Base-by-base conservation (phyloP, 2,113 vertebrate species). In the Poicephalus meyeri region DNA sequence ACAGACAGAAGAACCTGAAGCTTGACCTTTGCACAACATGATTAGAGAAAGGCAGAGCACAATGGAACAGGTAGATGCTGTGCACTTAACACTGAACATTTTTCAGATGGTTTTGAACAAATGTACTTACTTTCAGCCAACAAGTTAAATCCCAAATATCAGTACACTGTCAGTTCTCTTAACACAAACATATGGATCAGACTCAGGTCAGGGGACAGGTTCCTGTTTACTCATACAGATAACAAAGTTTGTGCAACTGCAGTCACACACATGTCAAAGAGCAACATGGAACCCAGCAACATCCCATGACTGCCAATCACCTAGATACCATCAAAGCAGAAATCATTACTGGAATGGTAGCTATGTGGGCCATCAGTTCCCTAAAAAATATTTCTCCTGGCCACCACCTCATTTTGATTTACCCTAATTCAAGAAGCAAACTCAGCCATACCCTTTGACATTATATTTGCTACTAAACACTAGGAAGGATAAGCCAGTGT, bases 191-290 rank as follows among this genome's bases (percentile, higher is more conserved):
- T 2, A 35, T 0, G 14, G 64, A 66, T 71, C 52, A 69, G 60
- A n/a, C 47, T 52, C 35, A 24, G 80, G 41, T 26, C 60, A 86
- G 50, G 42, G 29, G 47, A 58, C 80, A 92, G 49, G 77, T 69
- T 96, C 91, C 88, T 93, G 91, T 88, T 94, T 94, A 87, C 73
- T 85, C 70, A 37, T 0, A 56, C 0, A 5, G 49, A 90, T 65
- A 89, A 65, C 9, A 76, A 72, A 65, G 89, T 94, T 92, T 92
- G 53, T 81, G 88, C 72, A 96, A 95, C 2, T 79, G 83, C 53
- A 81, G 37, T 81, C 73, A 81, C 13, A 44, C 9, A 73, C 64
- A 35, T 73, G 69, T 46, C 92, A 88, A 80, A 47, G 47, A 91
- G 76, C 82, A 86, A 60, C 6, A 80, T 2, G 16, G 55, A 87